phyloP scores from a whole-genome alignment of 2,797 vertebrate genomes.

The Falco berigora region DNA sequence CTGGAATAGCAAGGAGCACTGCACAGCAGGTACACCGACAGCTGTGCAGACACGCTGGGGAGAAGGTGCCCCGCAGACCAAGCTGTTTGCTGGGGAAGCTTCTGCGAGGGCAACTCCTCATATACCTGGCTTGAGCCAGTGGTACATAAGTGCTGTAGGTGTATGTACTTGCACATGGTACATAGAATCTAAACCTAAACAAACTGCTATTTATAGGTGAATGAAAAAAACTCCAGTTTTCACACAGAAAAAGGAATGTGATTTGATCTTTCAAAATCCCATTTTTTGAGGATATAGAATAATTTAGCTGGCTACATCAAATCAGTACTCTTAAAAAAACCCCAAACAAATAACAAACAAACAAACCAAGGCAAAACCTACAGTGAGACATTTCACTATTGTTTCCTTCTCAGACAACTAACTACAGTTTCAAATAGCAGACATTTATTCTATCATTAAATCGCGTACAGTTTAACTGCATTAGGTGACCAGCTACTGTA shows the following conservation, averaged over 20 bases:
- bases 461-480: neutral
- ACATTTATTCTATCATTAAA: neutral
- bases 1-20: neutral
- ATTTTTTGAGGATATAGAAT: neutral
- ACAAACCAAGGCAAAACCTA: neutral
- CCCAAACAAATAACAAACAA: too few species aligned
- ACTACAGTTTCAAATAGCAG: neutral
- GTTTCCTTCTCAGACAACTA: neutral
- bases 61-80: neutral
- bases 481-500: neutral
- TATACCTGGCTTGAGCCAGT: neutral
- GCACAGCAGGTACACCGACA: neutral
- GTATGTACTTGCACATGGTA: neutral
- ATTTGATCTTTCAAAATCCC: neutral
- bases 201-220: neutral
- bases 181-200: neutral
- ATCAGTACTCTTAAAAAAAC: neutral
- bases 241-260: neutral
- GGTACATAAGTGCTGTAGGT: neutral
- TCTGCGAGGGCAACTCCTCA: neutral
- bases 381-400: neutral
- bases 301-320: neutral
- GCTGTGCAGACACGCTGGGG: neutral
- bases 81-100: neutral
- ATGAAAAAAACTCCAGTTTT: neutral